phyloP scores from a whole-genome alignment of 2,113 vertebrate genomes.

The Papio anubis region DNA sequence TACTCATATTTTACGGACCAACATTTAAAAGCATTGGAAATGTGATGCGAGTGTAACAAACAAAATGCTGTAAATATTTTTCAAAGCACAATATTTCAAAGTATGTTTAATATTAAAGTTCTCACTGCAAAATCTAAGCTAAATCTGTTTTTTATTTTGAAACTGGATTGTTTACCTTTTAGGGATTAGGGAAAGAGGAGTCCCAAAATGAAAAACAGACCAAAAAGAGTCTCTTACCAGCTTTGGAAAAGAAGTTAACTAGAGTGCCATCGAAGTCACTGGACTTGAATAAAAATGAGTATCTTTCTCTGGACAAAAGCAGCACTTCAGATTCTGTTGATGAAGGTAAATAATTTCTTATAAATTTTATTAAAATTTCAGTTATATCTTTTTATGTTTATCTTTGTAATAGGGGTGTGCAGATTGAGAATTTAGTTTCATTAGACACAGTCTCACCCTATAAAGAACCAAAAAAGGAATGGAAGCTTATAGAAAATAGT shows the following conservation, averaged over 20 bases:
- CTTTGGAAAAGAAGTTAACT: conserved; percentile 80
- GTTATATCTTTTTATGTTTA: conserved; percentile 40
- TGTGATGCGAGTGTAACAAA: background rate
- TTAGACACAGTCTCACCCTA: background rate
- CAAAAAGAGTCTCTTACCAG: conserved; percentile 81
- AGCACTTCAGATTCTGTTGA: conserved; percentile 89
- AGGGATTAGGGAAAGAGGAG: conserved; percentile 83
- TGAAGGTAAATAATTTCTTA: conserved; percentile 87
- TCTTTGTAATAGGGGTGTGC: background rate
- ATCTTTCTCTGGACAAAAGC: conserved; percentile 87
- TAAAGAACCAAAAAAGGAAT: conserved; percentile 16
- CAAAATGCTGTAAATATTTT: conserved; percentile 10
- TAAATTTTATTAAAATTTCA: conserved; percentile 25
- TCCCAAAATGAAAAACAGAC: conserved; percentile 74
- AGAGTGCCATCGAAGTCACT: conserved; percentile 85
- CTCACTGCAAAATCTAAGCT: conserved; percentile 15
- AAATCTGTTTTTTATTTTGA: background rate
- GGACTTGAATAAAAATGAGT: conserved; percentile 92
- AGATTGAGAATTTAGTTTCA: background rate
- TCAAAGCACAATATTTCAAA: conserved; percentile 23
- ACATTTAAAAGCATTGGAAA: background rate
- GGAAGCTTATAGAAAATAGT: background rate
- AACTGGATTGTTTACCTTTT: conserved; percentile 31
- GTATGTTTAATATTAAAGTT: conserved; percentile 31
- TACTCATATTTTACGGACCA: background rate